Evolutionary conservation across 2,113 vertebrate species (phyloP), one percentile per base, ranked within the genome.

Genomic region (Microtus montanus): DNA sequence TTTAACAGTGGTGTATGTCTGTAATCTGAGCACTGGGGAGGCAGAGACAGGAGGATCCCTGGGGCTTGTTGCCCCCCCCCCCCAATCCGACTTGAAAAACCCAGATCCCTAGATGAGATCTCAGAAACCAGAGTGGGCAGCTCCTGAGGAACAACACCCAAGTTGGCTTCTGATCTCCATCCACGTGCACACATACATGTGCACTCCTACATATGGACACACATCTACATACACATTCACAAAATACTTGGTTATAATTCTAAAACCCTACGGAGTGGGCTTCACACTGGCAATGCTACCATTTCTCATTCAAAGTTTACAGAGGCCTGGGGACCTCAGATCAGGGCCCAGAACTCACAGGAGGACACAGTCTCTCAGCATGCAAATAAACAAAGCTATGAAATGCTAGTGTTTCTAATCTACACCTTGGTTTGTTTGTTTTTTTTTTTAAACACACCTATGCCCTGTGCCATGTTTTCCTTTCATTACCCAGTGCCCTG

Each of bases 341-440:
- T 33, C 22, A 26, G 52, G 73, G 54, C 78, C 89, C 87, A 68
- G 89, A 91, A 35, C 77, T 63, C 33, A 13, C 12, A 24, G 64
- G 78, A 74, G 35, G 83, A 74, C 95, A 86, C 1, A 7, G 78
- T 78, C 38, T 41, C 93, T 89, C 83, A 52, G 68, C 68, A 70
- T 15, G 38, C 54, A 91, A 91, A 89, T 61, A 74, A 90, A 89
- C 0, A 0, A 70, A 87, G 35, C 17, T 92, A 90, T 84, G 90
- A 93, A 83, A 84, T 38, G 38, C 0, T 33, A 28, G 54, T 7
- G 10, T 91, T 92, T 96, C 89, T 75, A 96, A 97, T 89, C n/a
- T 79, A 78, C 6, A n/a, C 87, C 41, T 0, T 78, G 96, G 93
- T 58, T 58, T 58, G 54, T 58, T 58, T 58, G 54, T 15, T 52